These are phyloP conservation scores for Platorchestia sp. DNA, from an alignment of 1,140 invertebrate genomes.

Conservation along the genomic window DNA sequence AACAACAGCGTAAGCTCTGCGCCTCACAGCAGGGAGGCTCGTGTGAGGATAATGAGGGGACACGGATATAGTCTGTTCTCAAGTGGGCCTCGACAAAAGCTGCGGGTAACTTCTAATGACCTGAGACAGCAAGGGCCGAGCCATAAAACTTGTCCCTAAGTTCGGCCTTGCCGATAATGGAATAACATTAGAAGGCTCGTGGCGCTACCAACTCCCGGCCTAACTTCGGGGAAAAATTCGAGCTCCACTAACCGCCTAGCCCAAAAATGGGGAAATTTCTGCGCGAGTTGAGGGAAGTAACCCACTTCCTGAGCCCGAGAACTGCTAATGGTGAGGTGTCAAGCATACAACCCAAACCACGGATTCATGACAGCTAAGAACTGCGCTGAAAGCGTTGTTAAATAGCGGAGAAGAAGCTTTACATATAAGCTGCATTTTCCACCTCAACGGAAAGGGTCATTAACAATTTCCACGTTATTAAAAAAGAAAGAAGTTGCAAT, in stretches of 20 bases:
- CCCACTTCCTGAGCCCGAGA: background rate
- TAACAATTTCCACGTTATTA: background rate
- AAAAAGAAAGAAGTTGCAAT: background rate
- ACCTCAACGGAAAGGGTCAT: no score
- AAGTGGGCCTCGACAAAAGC: background rate
- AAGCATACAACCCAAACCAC: background rate
- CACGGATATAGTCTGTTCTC: background rate
- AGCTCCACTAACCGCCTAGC: background rate
- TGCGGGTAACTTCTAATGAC: constrained; percentile 19
- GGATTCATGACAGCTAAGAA: background rate
- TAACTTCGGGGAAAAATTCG: background rate
- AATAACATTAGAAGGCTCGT: constrained; percentile 24
- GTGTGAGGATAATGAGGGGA: background rate
- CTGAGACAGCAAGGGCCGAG: background rate
- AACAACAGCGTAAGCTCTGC: no score
- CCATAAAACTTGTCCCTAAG: constrained; percentile 18
- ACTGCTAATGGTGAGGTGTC: background rate
- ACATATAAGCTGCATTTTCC: background rate
- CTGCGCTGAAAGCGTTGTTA: background rate
- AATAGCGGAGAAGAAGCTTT: background rate
- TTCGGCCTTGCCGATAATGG: constrained; percentile 28
- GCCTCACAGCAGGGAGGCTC: no score
- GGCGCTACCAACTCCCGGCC: background rate
- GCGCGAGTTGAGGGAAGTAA: background rate
- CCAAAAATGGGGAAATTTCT: background rate